Conservation (phyloP, 2,888 invertebrate species). For the Dynastes hyllus region DNA sequence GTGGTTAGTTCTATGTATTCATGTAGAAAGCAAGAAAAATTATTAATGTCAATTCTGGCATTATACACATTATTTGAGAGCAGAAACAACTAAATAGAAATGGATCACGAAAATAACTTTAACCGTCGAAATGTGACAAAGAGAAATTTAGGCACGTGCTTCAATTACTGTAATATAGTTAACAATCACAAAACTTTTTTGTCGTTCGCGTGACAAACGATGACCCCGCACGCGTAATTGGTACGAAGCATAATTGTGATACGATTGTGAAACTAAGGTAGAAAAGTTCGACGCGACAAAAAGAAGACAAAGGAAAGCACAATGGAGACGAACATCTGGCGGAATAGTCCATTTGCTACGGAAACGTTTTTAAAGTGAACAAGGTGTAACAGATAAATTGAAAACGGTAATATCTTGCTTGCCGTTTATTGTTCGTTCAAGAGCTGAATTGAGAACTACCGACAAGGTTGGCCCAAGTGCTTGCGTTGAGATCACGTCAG, state of each 20-base stretch:
- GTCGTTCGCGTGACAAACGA: conserved; percentile 15
- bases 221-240: conserved; percentile 20
- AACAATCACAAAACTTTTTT: neutral
- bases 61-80: no score
- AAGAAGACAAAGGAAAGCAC: neutral
- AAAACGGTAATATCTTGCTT: conserved; percentile 13
- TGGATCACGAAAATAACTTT: no score
- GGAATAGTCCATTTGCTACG: neutral
- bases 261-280: conserved; percentile 5
- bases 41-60: no score
- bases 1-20: no score
- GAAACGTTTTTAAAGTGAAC: conserved; percentile 1
- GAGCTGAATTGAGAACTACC: neutral
- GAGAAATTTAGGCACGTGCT: conserved; percentile 7
- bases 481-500: conserved; percentile 5
- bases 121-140: no score
- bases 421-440: neutral
- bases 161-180: neutral
- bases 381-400: conserved; percentile 26
- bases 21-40: no score
- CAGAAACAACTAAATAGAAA: no score
- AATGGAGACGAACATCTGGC: neutral
- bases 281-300: conserved; percentile 4
- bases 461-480: conserved; percentile 12
- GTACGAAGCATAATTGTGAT: conserved; percentile 2